A percentile compares a stretch with the other conserved stretches of the same genome.
Evolutionary conservation across 2,888 invertebrate species (phyloP).

Genomic region (Cephus sareptanus): DNA sequence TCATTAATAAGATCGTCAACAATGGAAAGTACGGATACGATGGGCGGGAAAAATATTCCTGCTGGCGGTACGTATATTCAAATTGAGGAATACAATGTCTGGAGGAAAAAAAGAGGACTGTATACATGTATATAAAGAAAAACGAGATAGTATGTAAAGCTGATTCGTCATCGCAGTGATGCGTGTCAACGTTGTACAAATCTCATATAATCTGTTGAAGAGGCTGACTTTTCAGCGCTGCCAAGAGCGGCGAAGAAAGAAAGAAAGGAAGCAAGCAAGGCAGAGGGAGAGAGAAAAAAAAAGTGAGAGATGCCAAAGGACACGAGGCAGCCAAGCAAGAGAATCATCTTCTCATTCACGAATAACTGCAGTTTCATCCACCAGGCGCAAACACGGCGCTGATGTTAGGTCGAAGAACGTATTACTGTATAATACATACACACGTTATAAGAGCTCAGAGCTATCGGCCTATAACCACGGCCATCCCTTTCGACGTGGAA

Average conservation of each 20-base stretch:
- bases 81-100: not conserved
- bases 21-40: not conserved
- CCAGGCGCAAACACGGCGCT: not conserved
- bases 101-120: no score
- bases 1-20: not conserved
- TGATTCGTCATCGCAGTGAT: conserved; percentile 1
- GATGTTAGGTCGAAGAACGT: not conserved
- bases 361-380: conserved; percentile 5
- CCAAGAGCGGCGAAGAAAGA: not conserved
- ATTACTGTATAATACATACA: not conserved
- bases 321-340: conserved; percentile 2
- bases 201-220: not conserved
- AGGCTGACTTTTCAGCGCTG: not conserved
- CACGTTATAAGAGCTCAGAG: not conserved
- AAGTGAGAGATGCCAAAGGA: not conserved
- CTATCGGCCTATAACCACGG: not conserved
- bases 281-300: not conserved
- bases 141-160: not conserved
- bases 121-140: not conserved
- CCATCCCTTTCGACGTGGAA: not conserved
- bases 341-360: not conserved
- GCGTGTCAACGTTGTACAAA: not conserved
- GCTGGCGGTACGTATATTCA: not conserved
- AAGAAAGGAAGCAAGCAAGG: not conserved
- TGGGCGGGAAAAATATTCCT: not conserved